Conservation (phyloP, 37 sponge, comb jelly and placozoan genomes). For the Crambe crambe region DNA sequence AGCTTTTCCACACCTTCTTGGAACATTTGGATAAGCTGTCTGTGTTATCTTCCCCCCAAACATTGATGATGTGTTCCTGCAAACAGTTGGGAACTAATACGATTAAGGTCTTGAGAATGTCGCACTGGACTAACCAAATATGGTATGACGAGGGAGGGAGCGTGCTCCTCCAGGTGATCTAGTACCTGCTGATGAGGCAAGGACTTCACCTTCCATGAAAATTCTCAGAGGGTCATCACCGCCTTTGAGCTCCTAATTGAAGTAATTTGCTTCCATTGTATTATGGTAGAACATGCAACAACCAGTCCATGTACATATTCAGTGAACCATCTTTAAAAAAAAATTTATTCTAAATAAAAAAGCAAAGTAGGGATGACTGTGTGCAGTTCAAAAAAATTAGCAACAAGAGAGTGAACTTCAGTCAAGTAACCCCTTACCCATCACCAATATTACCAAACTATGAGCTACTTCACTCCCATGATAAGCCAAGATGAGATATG, state of each 20-base stretch:
- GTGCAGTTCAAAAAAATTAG: too few species aligned
- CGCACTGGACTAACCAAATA: slow-evolving; percentile 64
- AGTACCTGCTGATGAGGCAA: slow-evolving; percentile 64
- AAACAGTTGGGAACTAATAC: not conserved
- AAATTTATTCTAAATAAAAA: too few species aligned
- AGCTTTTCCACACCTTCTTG: slow-evolving; percentile 1
- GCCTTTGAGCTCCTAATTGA: too few species aligned
- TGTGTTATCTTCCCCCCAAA: slow-evolving; percentile 57
- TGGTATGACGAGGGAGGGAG: slow-evolving; percentile 31
- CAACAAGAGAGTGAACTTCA: too few species aligned
- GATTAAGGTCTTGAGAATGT: not conserved
- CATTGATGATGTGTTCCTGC: slow-evolving; percentile 72
- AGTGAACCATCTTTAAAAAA: not conserved
- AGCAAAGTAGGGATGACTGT: too few species aligned
- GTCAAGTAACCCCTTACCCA: slow-evolving; percentile 49
- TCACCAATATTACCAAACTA: slow-evolving; percentile 22
- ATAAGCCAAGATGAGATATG: slow-evolving; percentile 19
- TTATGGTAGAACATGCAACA: not conserved
- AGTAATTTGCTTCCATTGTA: too few species aligned
- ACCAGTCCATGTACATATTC: not conserved
- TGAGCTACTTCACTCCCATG: slow-evolving; percentile 36
- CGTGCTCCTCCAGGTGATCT: slow-evolving; percentile 40
- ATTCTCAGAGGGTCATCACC: slow-evolving; percentile 57
- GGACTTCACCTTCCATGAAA: slow-evolving; percentile 71
- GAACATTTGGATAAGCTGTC: slow-evolving; percentile 57